Evolutionary conservation across 2,797 vertebrate genomes (phyloP), one percentile per base, ranked within the genome.

Genomic region (Nothura maculosa): DNA sequence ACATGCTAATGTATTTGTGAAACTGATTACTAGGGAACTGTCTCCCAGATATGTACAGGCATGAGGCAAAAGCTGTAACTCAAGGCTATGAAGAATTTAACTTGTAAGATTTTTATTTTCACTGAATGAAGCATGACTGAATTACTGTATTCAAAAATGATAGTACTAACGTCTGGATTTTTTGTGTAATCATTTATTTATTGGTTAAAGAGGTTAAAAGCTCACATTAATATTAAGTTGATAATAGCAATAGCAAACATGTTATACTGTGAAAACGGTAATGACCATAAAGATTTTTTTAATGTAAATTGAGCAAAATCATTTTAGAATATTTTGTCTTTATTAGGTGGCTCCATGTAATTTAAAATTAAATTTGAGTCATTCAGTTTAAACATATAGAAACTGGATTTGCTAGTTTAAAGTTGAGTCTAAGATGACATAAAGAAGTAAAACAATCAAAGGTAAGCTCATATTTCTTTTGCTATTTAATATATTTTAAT

Each of bases 1-100:
- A 58, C 3, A 0, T 62, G 24, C 10, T 67, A 4, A 27, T 43
- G 10, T n/a, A 38, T 4, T 25, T 36, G 4, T 81, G 78, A 63
- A 12, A 34, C 17, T 63, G 25, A 60, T 85, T 87, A 48, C 54
- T 55, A 36, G 14, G 43, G 6, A 28, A 4, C 2, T 27, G 27
- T 36, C 7, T 34, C 18, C 1, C 5, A 36, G 13, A 5, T 58
- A 5, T 2, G 1, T 24, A 74, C 36, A 22, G 36, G 22, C 24
- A 12, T 48, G 74, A 70, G 20, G 15, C 8, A 75, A 54, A 52
- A 75, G 28, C 4, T 55, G 21, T 58, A 7, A 6, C 66, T 21
- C 8, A 34, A 47, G 64, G 15, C 43, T 47, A 24, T 17, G n/a
- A 67, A 47, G 16, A 36, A 8, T n/a, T 43, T 64, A 30, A 32